These are phyloP conservation scores for Falco berigora DNA, from an alignment of 2,797 vertebrate genomes.

Conservation along the genomic window DNA sequence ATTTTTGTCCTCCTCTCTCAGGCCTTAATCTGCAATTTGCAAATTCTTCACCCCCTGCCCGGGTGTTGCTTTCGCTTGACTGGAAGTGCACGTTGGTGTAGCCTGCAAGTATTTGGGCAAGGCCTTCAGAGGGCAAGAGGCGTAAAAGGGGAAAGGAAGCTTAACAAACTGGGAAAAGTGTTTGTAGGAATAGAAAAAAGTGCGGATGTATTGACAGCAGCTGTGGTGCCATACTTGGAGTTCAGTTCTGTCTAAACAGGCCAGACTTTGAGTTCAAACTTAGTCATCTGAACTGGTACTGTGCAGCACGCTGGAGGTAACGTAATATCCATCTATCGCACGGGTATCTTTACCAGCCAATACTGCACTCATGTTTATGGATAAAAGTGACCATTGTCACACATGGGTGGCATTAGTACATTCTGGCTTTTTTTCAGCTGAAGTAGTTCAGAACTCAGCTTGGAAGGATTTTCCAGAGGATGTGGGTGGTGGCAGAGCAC, in stretches of 20 bases:
- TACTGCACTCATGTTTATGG: neutral
- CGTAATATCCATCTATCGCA: neutral
- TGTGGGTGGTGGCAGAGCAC: neutral
- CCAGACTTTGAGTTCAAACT: neutral
- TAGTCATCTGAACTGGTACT: neutral
- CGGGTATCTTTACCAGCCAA: neutral
- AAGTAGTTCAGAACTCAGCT: neutral
- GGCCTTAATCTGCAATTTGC: neutral
- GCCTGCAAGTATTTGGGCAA: neutral
- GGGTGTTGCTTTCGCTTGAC: neutral
- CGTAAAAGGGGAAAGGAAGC: neutral
- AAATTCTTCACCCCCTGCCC: neutral
- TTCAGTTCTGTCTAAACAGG: neutral
- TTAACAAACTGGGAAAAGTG: neutral
- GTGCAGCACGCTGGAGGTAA: neutral
- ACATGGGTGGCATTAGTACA: neutral
- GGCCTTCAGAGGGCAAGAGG: neutral
- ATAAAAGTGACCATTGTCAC: neutral
- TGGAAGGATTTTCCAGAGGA: neutral
- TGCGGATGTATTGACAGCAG: fast-evolving
- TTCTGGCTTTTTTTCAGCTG: neutral
- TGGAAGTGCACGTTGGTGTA: neutral
- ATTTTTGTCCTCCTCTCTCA: neutral
- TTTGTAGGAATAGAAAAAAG: neutral
- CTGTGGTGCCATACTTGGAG: neutral